Conservation (phyloP, 2,113 vertebrate genomes). For the Chaenogobius annularis region DNA sequence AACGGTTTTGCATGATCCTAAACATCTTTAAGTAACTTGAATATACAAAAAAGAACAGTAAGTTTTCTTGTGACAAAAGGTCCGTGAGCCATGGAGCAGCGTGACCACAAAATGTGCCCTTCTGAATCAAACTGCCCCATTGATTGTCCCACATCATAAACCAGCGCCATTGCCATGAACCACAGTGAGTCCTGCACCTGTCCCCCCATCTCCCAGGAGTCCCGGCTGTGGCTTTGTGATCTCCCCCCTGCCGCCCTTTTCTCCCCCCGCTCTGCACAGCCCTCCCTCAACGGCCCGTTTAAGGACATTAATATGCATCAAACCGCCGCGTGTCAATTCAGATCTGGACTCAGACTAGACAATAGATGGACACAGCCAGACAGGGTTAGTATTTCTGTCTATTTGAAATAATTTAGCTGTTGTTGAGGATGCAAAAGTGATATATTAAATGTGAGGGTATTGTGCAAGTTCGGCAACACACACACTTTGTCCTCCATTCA, state of each 20-base stretch:
- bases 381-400: constrained; percentile 44
- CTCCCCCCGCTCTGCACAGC: constrained; percentile 33
- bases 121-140: constrained; percentile 2
- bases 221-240: constrained; percentile 54
- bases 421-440: constrained; percentile 35
- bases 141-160: constrained; percentile 11
- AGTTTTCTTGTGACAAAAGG: neutral
- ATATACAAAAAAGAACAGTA: neutral
- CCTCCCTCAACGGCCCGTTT: constrained; percentile 55
- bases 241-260: neutral
- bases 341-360: constrained; percentile 33
- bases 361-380: constrained; percentile 38
- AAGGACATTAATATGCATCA: constrained; percentile 77
- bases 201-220: constrained; percentile 49
- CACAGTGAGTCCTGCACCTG: constrained; percentile 56
- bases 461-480: no score
- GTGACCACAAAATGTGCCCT: constrained; percentile 9
- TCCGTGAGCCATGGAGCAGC: neutral
- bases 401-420: constrained; percentile 39
- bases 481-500: neutral
- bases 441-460: neutral
- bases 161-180: constrained; percentile 35
- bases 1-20: neutral
- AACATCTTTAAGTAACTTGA: neutral
- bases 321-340: constrained; percentile 42